Base-by-base conservation (phyloP, 2,888 invertebrate species). In the Hirudinaria manillensis region DNA sequence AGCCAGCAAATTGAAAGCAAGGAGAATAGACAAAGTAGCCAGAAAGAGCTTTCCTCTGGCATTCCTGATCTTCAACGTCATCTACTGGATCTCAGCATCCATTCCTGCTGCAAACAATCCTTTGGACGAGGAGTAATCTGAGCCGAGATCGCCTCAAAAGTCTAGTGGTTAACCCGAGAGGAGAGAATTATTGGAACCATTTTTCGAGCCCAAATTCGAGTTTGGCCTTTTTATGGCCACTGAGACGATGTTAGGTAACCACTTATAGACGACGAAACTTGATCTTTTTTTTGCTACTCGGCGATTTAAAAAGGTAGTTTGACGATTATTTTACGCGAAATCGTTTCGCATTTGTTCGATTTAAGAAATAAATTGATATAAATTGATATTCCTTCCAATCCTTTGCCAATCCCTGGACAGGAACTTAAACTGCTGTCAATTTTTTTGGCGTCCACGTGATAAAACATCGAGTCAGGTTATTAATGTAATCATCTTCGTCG, bases 21-120 rank as follows among this genome's bases (percentile, higher is more conserved):
- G 76, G 27, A 71, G 66, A n/a, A 72, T 76, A 13, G 76, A 76
- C 73, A 72, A 73, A 36, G 27, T 76, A 2, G 72, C 76, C 21
- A 72, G 76, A n/a, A 76, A 76, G 56, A 27, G 34, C 16, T 73
- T 73, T 73, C 73, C 73, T 1, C 29, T 73, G 36, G 73, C 65
- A 13, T 73, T 73, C 29, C 56, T 73, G n/a, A 36, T 73, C 38
- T 73, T 73, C 73, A 73, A 65, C 56, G 65, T 73, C 21, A 56
- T 65, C 73, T 73, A 73, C 24, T 73, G 73, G 73, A 73, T 73
- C 27, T 34, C 61, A 24, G 65, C 73, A 27, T 73, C 65, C 36
- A 73, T 73, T 27, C 61, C 65, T 21, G 51, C 73, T 29, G n/a
- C 53, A 19, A 45, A 38, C 53, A 10, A 51, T n/a, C 32, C 72